Conservation (phyloP, 2,888 invertebrate species). For the Altica lythri region DNA sequence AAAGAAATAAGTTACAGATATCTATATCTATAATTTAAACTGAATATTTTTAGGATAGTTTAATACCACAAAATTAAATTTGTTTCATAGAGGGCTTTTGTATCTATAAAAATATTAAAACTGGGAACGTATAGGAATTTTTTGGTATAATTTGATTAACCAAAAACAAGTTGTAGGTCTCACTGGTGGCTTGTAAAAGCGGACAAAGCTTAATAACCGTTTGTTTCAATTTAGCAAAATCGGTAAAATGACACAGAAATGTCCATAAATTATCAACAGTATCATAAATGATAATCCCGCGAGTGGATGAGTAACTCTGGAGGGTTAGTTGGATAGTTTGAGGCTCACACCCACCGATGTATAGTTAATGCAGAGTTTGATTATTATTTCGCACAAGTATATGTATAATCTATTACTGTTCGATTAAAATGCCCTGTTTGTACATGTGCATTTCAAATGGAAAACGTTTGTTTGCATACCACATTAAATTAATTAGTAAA, state of each 20-base stretch:
- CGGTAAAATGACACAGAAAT: constrained; percentile 2
- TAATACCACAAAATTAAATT: no score
- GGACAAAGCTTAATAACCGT: background rate
- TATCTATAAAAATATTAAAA: background rate
- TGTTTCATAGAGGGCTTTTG: no score
- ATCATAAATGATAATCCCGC: constrained; percentile 4
- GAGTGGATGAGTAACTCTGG: background rate
- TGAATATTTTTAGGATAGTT: no score
- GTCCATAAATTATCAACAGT: constrained; percentile 3
- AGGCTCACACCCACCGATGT: constrained; percentile 3
- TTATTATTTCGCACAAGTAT: constrained; percentile 11
- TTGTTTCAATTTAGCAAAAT: constrained; percentile 4
- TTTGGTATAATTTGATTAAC: no score
- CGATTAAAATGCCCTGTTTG: constrained; percentile 17
- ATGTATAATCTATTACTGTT: constrained; percentile 18
- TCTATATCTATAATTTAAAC: no score
- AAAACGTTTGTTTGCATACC: constrained; percentile 22
- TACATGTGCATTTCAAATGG: constrained; percentile 12
- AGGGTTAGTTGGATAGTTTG: no score
- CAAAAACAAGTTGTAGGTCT: no score
- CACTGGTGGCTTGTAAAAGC: no score
- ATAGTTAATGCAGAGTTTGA: constrained; percentile 5
- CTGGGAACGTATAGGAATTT: background rate
- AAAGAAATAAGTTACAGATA: no score
- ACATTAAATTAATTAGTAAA: constrained; percentile 17